Conservation (phyloP, 2,113 vertebrate species). For the Castor canadensis region DNA sequence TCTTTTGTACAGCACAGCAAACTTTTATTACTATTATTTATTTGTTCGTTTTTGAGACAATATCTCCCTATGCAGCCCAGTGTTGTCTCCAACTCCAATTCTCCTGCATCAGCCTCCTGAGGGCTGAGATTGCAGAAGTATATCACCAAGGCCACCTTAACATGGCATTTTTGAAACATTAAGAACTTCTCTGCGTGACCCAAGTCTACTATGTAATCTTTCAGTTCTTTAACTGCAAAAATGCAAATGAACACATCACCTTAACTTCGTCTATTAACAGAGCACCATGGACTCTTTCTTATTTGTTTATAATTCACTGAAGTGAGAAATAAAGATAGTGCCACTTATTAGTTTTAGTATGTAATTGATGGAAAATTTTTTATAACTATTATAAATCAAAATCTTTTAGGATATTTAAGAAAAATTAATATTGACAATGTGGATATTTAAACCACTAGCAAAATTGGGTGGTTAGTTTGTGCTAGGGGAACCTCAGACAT, state of each 20-base stretch:
- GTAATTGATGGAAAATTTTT: slow-evolving; percentile 18
- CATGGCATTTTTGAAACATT: neutral
- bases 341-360: neutral
- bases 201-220: neutral
- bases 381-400: neutral
- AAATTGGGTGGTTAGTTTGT: neutral
- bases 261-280: neutral
- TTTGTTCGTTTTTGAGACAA: neutral
- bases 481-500: neutral
- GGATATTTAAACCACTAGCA: neutral
- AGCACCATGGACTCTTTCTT: neutral
- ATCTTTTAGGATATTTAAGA: neutral
- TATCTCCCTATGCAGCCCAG: neutral
- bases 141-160: neutral
- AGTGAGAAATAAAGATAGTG: neutral
- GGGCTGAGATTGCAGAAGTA: neutral
- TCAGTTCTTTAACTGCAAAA: neutral
- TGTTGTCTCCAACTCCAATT: accelerated
- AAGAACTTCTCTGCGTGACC: neutral
- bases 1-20: neutral
- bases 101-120: accelerated
- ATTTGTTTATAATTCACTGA: neutral
- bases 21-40: no score
- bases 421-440: neutral
- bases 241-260: neutral